Evolutionary conservation across 2,113 vertebrate genomes (phyloP).

Genomic region (Nibea coibor): DNA sequence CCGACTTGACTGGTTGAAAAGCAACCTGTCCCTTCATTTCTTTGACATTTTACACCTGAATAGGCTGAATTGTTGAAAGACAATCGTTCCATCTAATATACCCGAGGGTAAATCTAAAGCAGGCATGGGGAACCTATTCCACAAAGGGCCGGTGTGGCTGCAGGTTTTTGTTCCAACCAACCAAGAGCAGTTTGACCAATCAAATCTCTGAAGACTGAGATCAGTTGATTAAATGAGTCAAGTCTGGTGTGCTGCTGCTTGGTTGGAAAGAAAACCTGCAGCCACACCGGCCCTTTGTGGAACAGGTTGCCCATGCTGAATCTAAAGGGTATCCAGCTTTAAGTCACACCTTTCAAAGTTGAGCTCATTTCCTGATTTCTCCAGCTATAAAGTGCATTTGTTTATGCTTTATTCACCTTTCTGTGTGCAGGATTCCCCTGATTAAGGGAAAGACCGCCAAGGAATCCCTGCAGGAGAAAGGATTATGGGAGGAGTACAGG

Average conservation of each 20-base stretch:
- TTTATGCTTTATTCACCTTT: neutral
- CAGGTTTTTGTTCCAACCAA: too few species aligned
- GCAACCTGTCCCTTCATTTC: neutral
- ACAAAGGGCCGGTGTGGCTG: too few species aligned
- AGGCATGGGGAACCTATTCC: too few species aligned
- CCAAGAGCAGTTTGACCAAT: too few species aligned
- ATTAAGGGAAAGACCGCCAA: conserved; percentile 82
- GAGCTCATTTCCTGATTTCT: neutral
- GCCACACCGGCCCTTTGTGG: too few species aligned
- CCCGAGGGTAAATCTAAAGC: conserved; percentile 6
- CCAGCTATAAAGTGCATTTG: neutral
- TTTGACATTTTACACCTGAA: conserved; percentile 31
- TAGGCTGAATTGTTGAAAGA: neutral
- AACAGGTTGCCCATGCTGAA: too few species aligned
- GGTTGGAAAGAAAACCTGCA: too few species aligned
- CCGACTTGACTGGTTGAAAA: conserved; percentile 22
- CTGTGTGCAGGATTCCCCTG: conserved; percentile 78
- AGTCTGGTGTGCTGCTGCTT: too few species aligned
- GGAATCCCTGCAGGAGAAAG: conserved; percentile 75
- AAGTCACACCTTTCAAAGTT: neutral
- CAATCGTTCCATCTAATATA: conserved; percentile 7
- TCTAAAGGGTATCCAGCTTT: conserved; percentile 4
- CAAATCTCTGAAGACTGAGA: too few species aligned
- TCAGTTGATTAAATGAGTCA: too few species aligned
- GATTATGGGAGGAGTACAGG: conserved; percentile 77